Base-by-base conservation (phyloP, 2,797 vertebrate species). In the Cheirogaleus major region DNA sequence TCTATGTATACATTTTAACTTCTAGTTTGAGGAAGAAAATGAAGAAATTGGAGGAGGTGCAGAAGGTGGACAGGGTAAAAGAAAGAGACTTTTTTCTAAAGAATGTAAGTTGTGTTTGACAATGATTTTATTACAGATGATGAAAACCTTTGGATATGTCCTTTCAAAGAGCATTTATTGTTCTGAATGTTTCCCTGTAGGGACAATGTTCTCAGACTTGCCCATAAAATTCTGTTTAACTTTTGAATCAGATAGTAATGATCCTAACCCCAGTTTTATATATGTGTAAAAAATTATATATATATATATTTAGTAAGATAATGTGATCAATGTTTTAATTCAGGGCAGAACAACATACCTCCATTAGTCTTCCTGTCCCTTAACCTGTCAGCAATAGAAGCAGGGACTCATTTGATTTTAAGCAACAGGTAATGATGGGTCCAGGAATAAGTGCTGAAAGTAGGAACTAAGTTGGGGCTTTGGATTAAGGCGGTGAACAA, bases 51-150 rank as follows among this genome's bases (percentile, higher is more conserved):
- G 98, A 82, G 98, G 99, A 48, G 99, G 99, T 3, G 96, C 98
- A 7, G 99, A 99, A 25, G 99, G 99, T 20, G 99, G 99, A 81
- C 99, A 99, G 90, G 99, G 99, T 15, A 99, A 98, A 96, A 99
- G 99, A 94, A 99, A 99, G 97, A 98, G 99, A 95, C 99, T 99
- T 20, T 99, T 99, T 98, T 99, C 99, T 65, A 99, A 99, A 98
- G 99, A 99, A 98, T 98, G 99, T 99, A 98, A 99, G 99, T 97
- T 7, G 61, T 91, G 11, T 73, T 89, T 94, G 65, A 50, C 45
- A 84, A 0, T 85, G 41, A 81, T 91, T 94, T 81, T 65, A 35
- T 93, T 70, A 50, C 18, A 69, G n/a, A 79, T 59, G 30, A 35
- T 57, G 41, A 70, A 79, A 81, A 30, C 27, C 80, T 94, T 80